Conservation (phyloP, 37 sponge, comb jelly and placozoan genomes). For the Agelas oroides region DNA sequence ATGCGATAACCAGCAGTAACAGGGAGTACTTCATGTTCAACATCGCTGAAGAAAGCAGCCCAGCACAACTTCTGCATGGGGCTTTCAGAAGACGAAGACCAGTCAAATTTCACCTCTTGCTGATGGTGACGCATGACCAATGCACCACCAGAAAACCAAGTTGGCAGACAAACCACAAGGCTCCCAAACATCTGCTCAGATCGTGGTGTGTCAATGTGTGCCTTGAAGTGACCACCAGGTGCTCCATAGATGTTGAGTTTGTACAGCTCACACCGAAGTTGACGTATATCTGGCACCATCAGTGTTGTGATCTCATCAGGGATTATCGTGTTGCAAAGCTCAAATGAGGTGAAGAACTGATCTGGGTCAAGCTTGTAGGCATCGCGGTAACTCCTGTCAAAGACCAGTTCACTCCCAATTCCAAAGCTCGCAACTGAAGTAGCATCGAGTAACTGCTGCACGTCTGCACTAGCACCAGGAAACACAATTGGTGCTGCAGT, state of each 20-base stretch:
- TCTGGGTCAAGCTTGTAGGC: slow-evolving; percentile 36
- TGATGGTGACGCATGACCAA: slow-evolving; percentile 26
- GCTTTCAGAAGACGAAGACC: slow-evolving; percentile 16
- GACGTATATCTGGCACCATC: slow-evolving; percentile 4
- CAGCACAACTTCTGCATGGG: background rate
- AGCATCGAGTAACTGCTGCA: slow-evolving; percentile 8
- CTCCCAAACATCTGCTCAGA: slow-evolving; percentile 52
- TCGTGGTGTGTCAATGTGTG: slow-evolving; percentile 36
- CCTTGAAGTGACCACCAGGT: slow-evolving; percentile 22
- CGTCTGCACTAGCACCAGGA: slow-evolving; percentile 8
- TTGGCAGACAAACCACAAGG: slow-evolving; percentile 46
- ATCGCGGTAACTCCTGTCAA: slow-evolving; percentile 52
- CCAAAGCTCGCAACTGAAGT: slow-evolving; percentile 56
- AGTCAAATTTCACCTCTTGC: slow-evolving; percentile 25
- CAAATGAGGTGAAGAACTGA: slow-evolving; percentile 19
- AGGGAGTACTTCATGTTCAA: slow-evolving; percentile 44
- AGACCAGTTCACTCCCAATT: background rate
- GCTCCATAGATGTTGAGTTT: slow-evolving; percentile 12
- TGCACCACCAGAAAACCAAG: slow-evolving; percentile 32
- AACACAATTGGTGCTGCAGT: background rate
- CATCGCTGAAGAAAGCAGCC: slow-evolving; percentile 43
- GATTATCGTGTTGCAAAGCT: slow-evolving; percentile 15
- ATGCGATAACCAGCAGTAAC: slow-evolving; percentile 26
- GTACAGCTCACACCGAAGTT: background rate
- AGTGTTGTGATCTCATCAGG: background rate